Conservation (phyloP, 2,888 invertebrate genomes). For the Meloe dianella region DNA sequence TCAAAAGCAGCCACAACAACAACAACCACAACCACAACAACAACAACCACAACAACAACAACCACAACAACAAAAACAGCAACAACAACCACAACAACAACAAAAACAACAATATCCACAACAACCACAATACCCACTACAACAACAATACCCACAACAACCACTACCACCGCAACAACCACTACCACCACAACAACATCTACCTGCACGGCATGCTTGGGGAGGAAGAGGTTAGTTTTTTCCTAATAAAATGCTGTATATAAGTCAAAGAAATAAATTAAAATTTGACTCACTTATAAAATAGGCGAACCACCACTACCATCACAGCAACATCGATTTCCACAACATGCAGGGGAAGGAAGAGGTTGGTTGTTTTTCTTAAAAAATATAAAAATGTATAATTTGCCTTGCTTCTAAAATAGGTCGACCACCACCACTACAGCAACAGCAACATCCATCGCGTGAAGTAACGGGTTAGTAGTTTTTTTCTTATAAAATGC, state of each 20-base stretch:
- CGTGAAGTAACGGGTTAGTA: no score
- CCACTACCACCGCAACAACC: constrained; percentile 5
- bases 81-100: neutral
- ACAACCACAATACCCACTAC: neutral
- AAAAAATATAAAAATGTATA: no score
- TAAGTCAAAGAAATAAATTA: no score
- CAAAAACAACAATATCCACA: constrained; percentile 16
- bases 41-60: constrained; percentile 21
- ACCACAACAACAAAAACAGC: no score
- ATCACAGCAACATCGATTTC: no score
- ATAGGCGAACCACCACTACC: no score
- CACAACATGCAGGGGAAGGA: no score
- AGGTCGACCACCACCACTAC: constrained; percentile 13
- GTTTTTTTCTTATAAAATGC: no score
- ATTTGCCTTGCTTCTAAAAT: neutral
- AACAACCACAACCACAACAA: neutral
- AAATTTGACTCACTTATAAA: no score
- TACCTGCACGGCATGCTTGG: neutral
- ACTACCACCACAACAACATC: constrained; percentile 18
- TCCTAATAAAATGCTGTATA: no score
- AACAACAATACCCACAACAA: neutral
- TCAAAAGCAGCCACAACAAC: neutral
- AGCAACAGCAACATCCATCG: no score
- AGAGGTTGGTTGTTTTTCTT: neutral
- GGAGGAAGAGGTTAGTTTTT: no score